Evolutionary conservation across 1,140 invertebrate genomes (phyloP).

Genomic region (Camponotus floridanus): DNA sequence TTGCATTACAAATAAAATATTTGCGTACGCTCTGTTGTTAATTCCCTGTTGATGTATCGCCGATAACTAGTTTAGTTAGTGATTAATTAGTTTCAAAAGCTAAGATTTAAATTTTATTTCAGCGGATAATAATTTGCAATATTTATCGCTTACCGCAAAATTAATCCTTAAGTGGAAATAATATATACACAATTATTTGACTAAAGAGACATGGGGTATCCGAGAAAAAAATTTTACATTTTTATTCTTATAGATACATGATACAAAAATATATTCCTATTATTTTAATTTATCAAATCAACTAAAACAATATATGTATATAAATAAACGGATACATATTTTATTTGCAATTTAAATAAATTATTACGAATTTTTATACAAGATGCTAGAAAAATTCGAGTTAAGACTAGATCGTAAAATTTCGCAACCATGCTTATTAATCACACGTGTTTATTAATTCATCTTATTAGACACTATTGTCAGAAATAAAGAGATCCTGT

Average conservation of each 20-base stretch:
- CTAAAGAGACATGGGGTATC: background rate
- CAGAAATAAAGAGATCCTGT: background rate
- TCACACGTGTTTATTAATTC: constrained; percentile 9
- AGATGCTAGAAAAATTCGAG: no score
- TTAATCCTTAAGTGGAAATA: background rate
- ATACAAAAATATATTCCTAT: no score
- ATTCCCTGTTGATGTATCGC: background rate
- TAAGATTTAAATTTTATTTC: background rate
- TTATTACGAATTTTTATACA: no score
- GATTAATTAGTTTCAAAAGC: constrained; percentile 22
- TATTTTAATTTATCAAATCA: no score
- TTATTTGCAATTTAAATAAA: no score
- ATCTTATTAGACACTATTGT: background rate
- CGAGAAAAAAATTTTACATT: background rate
- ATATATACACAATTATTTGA: background rate
- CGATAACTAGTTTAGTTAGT: constrained; percentile 15
- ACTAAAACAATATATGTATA: no score
- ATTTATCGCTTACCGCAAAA: background rate
- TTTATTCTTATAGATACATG: no score
- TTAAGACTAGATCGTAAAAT: constrained; percentile 15
- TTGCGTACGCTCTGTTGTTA: constrained; percentile 5
- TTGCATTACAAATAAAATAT: constrained; percentile 9
- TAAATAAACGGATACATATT: no score
- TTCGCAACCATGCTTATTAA: background rate
- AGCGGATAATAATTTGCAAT: background rate